Evolutionary conservation across 2,888 invertebrate genomes (phyloP).

Genomic region (Protonemura montana): DNA sequence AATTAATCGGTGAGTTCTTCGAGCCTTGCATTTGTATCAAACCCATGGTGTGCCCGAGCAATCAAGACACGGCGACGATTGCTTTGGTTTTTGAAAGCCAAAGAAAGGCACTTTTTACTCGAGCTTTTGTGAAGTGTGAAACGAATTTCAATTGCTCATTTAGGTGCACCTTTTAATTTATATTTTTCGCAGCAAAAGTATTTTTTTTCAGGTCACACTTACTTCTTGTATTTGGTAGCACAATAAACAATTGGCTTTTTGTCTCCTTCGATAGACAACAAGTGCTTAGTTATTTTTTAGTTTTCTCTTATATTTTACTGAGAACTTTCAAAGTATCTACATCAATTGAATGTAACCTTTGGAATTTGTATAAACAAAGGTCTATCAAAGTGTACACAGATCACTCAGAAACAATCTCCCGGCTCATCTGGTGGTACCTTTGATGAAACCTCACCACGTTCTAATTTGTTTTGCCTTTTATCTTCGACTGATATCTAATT

Average conservation of each 20-base stretch:
- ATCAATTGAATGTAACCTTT: too few species aligned
- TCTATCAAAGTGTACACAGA: not conserved
- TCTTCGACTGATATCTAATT: constrained; percentile 9
- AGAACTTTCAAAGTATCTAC: too few species aligned
- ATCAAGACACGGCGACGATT: not conserved
- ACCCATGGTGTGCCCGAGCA: not conserved
- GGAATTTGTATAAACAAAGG: too few species aligned
- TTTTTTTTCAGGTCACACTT: too few species aligned
- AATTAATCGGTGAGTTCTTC: constrained; percentile 44
- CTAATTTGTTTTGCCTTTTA: constrained; percentile 32
- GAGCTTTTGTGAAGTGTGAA: not conserved
- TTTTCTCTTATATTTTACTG: too few species aligned
- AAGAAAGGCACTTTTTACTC: too few species aligned
- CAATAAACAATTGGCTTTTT: too few species aligned
- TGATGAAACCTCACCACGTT: not conserved
- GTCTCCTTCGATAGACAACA: too few species aligned
- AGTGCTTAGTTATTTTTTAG: too few species aligned
- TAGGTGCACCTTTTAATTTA: not conserved
- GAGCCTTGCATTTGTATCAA: constrained; percentile 30
- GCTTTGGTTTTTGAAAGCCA: not conserved
- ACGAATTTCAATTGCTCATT: not conserved
- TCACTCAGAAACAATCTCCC: not conserved
- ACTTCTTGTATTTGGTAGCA: too few species aligned
- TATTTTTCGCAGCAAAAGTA: not conserved
- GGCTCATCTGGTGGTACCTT: not conserved